phyloP scores from a whole-genome alignment of 2,797 vertebrate genomes.

The Melopsittacus undulatus region DNA sequence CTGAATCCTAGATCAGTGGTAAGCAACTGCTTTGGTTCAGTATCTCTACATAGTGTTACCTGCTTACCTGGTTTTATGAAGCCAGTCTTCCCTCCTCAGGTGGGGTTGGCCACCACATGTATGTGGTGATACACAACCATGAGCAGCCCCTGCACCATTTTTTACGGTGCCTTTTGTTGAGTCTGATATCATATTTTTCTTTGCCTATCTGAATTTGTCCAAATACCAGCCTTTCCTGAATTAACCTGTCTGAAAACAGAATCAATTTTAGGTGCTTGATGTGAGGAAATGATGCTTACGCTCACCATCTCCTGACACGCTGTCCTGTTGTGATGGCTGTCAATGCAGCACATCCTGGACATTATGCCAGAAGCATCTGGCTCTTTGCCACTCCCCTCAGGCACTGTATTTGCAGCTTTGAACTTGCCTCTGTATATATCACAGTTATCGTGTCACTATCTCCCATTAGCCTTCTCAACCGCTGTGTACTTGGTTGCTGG shows the following conservation, averaged over 20 bases:
- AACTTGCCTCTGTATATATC: conserved; percentile 26
- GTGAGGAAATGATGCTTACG: not conserved
- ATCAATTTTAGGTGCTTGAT: not conserved
- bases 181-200: not conserved
- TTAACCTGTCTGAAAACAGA: not conserved
- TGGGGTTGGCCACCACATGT: not conserved
- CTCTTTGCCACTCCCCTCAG: conserved; percentile 9
- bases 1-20: not conserved
- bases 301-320: not conserved
- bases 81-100: not conserved
- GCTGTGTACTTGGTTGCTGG: conserved; percentile 3
- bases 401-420: conserved; percentile 39
- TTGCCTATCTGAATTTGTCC: not conserved
- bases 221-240: not conserved
- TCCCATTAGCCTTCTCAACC: conserved; percentile 39
- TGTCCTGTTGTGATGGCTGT: conserved; percentile 29
- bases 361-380: conserved; percentile 53
- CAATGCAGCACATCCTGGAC: not conserved
- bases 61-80: not conserved
- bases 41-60: not conserved
- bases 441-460: conserved; percentile 32
- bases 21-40: not conserved
- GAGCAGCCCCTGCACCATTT: not conserved
- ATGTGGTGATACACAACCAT: not conserved
- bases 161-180: not conserved